These are phyloP conservation scores for Serranus cabrilla DNA, from an alignment of 2,797 vertebrate species.

Conservation along the genomic window DNA sequence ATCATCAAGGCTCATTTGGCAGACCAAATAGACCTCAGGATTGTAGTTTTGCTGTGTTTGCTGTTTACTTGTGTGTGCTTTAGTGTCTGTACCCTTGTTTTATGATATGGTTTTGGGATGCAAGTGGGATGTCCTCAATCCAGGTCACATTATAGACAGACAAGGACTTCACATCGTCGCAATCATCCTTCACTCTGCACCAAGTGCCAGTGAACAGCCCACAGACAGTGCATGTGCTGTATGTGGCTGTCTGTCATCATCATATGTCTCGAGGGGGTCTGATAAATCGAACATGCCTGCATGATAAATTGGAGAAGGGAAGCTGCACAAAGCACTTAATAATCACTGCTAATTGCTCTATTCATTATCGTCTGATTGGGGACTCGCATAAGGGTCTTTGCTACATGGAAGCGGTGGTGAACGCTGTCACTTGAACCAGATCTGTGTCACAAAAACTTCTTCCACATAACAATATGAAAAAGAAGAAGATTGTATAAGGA, in stretches of 20 bases:
- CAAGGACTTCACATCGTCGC: constrained; percentile 33
- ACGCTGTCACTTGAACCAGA: constrained; percentile 15
- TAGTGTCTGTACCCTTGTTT: neutral
- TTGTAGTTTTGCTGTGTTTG: constrained; percentile 10
- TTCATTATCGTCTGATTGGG: constrained; percentile 76
- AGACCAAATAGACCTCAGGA: constrained; percentile 11
- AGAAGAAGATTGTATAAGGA: neutral
- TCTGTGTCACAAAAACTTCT: constrained; percentile 5
- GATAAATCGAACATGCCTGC: constrained; percentile 67
- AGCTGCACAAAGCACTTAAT: constrained; percentile 72
- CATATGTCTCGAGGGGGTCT: constrained; percentile 52
- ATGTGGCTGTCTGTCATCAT: constrained; percentile 59
- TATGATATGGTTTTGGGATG: neutral
- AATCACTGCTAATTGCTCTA: constrained; percentile 78
- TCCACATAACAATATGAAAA: neutral
- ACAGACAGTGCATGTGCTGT: constrained; percentile 15
- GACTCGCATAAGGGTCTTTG: constrained; percentile 47
- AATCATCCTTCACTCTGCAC: constrained; percentile 32
- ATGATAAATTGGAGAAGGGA: constrained; percentile 73
- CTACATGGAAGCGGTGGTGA: constrained; percentile 12
- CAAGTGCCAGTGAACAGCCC: constrained; percentile 2
- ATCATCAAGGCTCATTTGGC: constrained; percentile 50
- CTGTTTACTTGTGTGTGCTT: constrained; percentile 21
- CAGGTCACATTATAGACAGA: constrained; percentile 13
- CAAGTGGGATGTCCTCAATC: constrained; percentile 21